These are phyloP conservation scores for Sebastes paucispinis DNA, from an alignment of 2,797 vertebrate species.

Conservation along the genomic window DNA sequence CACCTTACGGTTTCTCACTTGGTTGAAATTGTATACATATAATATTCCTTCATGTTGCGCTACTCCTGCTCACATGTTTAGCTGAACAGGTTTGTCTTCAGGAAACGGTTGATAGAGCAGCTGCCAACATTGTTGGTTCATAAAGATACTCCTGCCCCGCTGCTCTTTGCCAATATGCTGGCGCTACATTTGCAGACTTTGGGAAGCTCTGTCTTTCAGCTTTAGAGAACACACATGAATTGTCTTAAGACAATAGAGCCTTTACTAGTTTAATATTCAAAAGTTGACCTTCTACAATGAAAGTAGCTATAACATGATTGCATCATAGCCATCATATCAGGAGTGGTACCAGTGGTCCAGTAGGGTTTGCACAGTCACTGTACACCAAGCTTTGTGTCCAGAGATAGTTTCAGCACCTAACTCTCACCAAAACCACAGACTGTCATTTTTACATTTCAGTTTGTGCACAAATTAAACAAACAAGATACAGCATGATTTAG, in stretches of 20 bases:
- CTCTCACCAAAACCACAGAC: background rate
- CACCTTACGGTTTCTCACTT: background rate
- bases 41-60: background rate
- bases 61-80: background rate
- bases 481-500: too few species aligned
- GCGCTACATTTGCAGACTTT: background rate
- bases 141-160: too few species aligned
- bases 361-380: too few species aligned
- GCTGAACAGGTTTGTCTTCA: background rate
- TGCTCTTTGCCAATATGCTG: too few species aligned
- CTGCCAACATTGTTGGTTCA: too few species aligned
- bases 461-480: too few species aligned
- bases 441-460: background rate
- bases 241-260: background rate
- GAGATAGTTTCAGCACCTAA: too few species aligned
- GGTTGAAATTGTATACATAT: background rate
- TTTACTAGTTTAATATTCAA: background rate
- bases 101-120: background rate
- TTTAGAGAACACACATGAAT: background rate
- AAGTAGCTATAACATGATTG: background rate
- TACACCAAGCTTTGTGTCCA: too few species aligned
- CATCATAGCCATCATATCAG: background rate
- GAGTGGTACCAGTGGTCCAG: background rate
- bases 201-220: background rate
- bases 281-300: background rate